Conservation (phyloP, 2,797 vertebrate genomes). For the Rhynchotus rufescens region DNA sequence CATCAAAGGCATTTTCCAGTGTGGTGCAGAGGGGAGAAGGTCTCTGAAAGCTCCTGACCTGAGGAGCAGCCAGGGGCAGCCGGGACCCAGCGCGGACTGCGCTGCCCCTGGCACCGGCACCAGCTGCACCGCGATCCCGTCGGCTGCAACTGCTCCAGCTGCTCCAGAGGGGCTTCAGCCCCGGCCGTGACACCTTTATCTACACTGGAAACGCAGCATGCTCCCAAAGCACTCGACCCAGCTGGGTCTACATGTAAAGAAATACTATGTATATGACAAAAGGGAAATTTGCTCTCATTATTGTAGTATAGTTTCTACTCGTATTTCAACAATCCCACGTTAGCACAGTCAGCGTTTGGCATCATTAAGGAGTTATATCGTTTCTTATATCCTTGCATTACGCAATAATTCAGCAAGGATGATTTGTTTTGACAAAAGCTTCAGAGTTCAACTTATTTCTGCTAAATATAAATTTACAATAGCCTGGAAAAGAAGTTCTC, state of each 20-base stretch:
- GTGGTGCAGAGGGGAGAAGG: not conserved
- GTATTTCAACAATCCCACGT: not conserved
- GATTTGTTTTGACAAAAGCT: not conserved
- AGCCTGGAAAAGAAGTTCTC: not conserved
- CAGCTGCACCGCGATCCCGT: accelerated
- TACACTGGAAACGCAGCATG: accelerated
- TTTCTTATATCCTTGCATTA: not conserved
- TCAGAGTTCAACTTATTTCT: not conserved
- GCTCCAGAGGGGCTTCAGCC: not conserved
- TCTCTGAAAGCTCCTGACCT: not conserved
- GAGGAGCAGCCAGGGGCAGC: not conserved
- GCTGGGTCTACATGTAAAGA: accelerated
- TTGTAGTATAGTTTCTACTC: not conserved
- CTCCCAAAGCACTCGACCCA: not conserved
- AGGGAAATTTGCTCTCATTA: not conserved
- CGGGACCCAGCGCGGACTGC: not conserved
- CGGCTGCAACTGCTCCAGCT: accelerated
- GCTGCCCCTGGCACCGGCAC: not conserved
- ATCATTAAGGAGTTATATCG: not conserved
- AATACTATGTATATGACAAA: not conserved
- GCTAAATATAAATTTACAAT: not conserved
- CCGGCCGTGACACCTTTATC: too few relatives aligned
- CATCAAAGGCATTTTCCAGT: not conserved
- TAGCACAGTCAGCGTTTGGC: not conserved
- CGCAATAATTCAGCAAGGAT: not conserved